phyloP scores from a whole-genome alignment of 2,797 vertebrate species.

The Alfaro cultratus region DNA sequence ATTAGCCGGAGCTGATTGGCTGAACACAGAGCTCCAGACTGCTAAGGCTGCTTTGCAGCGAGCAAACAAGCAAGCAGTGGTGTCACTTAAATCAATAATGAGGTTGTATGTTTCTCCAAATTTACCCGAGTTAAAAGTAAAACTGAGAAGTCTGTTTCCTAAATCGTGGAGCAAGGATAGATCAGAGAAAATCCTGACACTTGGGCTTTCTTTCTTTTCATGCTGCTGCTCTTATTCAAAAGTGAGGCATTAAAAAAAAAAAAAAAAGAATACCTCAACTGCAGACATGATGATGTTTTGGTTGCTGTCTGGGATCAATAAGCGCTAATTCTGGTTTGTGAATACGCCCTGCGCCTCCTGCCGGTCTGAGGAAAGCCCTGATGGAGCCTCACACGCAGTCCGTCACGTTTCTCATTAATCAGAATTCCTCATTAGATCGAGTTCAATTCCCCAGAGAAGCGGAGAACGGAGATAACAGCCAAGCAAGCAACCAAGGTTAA shows the following conservation, averaged over 20 bases:
- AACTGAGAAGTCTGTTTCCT: not conserved
- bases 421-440: constrained; percentile 59
- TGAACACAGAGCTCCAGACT: constrained; percentile 23
- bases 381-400: constrained; percentile 14
- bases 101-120: constrained; percentile 14
- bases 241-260: not conserved
- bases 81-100: constrained; percentile 12
- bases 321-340: not conserved
- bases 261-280: not conserved
- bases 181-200: not conserved
- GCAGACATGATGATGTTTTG: not conserved
- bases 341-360: not conserved
- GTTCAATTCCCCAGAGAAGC: constrained; percentile 56
- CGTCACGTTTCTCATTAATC: constrained; percentile 59
- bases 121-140: constrained; percentile 19
- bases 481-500: constrained; percentile 52
- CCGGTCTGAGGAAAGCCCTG: constrained; percentile 11
- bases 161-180: not conserved
- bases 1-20: constrained; percentile 20
- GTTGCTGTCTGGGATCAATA: constrained; percentile 3
- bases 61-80: constrained; percentile 10
- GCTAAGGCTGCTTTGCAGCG: constrained; percentile 17
- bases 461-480: constrained; percentile 40
- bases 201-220: not conserved
- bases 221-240: not conserved